These are phyloP conservation scores for Pterophyllum scalare DNA, from an alignment of 2,113 vertebrate species.

Conservation along the genomic window DNA sequence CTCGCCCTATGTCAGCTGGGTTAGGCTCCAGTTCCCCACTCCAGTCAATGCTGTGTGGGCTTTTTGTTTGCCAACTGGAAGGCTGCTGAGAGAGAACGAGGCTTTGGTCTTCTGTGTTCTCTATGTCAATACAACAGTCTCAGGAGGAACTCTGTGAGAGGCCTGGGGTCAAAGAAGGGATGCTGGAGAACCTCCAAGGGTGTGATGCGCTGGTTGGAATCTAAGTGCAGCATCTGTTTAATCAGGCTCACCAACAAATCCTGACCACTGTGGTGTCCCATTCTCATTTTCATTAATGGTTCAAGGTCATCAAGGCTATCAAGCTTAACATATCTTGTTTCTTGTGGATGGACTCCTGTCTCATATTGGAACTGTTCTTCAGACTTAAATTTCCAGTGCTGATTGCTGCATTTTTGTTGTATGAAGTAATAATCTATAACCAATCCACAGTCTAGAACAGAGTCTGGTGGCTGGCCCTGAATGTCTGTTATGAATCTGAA, in stretches of 20 bases:
- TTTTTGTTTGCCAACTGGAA: no score
- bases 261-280: not conserved
- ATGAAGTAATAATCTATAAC: not conserved
- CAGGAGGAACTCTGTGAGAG: not conserved
- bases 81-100: no score
- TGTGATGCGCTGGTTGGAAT: not conserved
- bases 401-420: no score
- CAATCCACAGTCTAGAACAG: not conserved
- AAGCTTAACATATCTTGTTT: not conserved
- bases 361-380: not conserved
- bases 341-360: not conserved
- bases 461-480: constrained; percentile 9
- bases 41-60: no score
- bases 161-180: not conserved
- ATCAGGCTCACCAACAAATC: not conserved
- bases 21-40: no score
- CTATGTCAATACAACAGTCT: no score
- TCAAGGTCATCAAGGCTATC: not conserved
- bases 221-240: not conserved
- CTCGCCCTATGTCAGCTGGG: no score
- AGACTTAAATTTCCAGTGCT: not conserved
- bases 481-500: not conserved
- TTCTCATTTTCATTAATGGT: not conserved
- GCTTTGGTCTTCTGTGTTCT: no score
- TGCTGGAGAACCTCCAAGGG: not conserved